Evolutionary conservation across 2,797 vertebrate genomes (phyloP).

Genomic region (Leptatherina wallacei): DNA sequence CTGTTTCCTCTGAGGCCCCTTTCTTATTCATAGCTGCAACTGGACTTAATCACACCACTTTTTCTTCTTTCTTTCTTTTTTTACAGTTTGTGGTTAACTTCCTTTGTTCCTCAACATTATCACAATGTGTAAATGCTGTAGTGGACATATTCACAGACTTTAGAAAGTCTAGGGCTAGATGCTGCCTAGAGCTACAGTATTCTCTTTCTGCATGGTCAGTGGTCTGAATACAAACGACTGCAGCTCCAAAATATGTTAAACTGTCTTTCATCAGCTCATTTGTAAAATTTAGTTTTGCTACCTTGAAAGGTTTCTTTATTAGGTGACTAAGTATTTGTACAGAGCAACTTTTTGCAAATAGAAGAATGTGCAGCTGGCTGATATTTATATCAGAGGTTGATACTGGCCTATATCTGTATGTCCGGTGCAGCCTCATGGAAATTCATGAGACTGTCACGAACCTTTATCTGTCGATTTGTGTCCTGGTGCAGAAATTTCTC

Average conservation of each 20-base stretch:
- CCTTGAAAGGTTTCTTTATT: background rate
- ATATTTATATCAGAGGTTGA: no score
- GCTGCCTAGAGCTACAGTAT: background rate
- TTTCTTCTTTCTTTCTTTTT: conserved; percentile 19
- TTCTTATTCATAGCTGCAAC: conserved; percentile 12
- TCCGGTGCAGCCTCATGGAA: no score
- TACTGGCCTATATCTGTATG: no score
- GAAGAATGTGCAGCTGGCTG: background rate
- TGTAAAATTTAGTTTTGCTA: background rate
- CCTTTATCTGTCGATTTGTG: background rate
- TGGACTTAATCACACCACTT: conserved; percentile 4
- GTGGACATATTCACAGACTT: background rate
- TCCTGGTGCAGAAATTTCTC: background rate
- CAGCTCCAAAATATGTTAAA: background rate
- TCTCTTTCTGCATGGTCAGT: conserved; percentile 16
- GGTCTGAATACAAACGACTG: conserved; percentile 5
- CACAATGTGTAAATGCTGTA: background rate
- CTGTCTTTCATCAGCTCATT: background rate
- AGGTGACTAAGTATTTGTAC: background rate
- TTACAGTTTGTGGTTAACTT: background rate
- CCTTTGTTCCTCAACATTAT: background rate
- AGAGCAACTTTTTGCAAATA: background rate
- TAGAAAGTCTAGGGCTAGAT: conserved; percentile 10
- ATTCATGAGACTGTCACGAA: background rate
- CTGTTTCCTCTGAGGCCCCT: conserved; percentile 17